phyloP scores from a whole-genome alignment of 2,113 vertebrate genomes.

The Cathartes aura region DNA sequence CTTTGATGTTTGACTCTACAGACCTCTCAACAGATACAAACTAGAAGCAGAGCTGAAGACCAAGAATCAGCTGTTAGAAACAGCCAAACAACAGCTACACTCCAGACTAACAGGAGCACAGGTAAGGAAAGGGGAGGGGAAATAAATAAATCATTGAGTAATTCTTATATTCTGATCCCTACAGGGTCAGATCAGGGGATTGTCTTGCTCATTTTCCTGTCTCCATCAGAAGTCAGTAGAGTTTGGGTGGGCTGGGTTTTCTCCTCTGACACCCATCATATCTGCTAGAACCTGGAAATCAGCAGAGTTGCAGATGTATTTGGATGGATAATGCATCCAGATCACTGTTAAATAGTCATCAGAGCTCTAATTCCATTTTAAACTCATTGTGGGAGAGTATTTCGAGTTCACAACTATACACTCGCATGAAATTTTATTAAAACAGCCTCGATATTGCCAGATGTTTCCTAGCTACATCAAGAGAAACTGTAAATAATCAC shows the following conservation, averaged over 20 bases:
- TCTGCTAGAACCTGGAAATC: not conserved
- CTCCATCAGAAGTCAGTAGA: not conserved
- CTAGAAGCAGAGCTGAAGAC: conserved; percentile 73
- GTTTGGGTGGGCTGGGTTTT: not conserved
- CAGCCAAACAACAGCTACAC: conserved; percentile 67
- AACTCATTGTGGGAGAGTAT: not conserved
- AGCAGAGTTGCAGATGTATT: not conserved
- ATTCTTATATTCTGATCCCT: not conserved
- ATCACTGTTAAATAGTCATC: not conserved
- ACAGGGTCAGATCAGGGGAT: not conserved
- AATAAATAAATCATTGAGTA: not conserved
- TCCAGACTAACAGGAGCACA: conserved; percentile 64
- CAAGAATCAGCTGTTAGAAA: conserved; percentile 74
- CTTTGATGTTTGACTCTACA: conserved; percentile 11
- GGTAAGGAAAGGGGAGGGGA: conserved; percentile 30
- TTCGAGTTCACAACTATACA: not conserved
- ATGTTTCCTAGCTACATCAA: not conserved
- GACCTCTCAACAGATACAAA: conserved; percentile 56
- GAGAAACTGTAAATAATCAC: not conserved
- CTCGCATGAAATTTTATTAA: not conserved
- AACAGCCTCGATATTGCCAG: not conserved
- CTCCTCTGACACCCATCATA: not conserved
- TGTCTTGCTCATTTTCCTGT: not conserved
- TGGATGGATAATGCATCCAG: not conserved
- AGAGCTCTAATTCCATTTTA: not conserved